A percentile compares a stretch with the other conserved stretches of the same genome.
Conservation (phyloP, 2,797 vertebrate species). For the Pelochelys cantorii region DNA sequence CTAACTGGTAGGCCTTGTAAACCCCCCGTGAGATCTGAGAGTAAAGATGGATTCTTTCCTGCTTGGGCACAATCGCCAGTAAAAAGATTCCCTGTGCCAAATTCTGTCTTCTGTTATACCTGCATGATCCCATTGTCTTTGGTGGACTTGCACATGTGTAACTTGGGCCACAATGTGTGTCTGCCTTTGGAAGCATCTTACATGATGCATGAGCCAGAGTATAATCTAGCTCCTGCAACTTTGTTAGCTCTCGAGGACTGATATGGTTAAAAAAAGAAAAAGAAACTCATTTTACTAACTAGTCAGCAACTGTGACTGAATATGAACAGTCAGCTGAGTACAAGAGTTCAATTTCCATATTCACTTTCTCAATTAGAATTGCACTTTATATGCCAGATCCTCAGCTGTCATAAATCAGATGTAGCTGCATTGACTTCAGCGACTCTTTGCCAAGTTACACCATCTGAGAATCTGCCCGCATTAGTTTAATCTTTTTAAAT, state of each 20-base stretch:
- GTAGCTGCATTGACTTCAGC: not conserved
- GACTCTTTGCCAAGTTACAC: not conserved
- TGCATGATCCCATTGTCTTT: not conserved
- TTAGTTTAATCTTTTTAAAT: not conserved
- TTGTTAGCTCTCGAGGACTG: not conserved
- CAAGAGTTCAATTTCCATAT: not conserved
- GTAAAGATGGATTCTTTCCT: not conserved
- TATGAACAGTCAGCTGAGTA: not conserved
- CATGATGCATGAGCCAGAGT: not conserved
- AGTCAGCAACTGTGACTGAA: no score
- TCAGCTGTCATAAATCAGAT: rapidly evolving
- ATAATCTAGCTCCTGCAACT: not conserved
- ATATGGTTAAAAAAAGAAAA: not conserved
- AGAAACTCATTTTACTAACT: no score
- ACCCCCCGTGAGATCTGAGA: constrained; percentile 50
- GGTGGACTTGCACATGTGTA: no score
- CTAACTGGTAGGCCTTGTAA: constrained; percentile 50
- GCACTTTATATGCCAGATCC: rapidly evolving
- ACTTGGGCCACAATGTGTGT: no score
- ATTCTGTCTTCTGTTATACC: no score
- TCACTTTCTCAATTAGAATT: not conserved
- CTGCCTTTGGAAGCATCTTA: not conserved
- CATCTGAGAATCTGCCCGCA: not conserved
- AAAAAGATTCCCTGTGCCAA: rapidly evolving
- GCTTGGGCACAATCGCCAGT: rapidly evolving